These are phyloP conservation scores for Rynchops niger DNA, from an alignment of 2,113 vertebrate genomes.

Conservation along the genomic window DNA sequence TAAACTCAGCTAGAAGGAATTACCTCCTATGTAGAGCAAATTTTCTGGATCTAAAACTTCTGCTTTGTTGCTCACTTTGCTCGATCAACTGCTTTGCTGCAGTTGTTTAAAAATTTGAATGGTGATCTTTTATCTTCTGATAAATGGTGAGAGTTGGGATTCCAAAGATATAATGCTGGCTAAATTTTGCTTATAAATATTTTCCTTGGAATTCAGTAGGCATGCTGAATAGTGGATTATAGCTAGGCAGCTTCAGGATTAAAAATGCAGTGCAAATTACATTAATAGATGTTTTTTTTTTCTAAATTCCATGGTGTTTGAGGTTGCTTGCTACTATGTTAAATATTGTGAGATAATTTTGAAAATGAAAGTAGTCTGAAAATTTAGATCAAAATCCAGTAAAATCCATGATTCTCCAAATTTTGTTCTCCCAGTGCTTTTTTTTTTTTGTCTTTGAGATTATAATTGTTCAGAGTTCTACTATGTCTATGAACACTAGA, in stretches of 20 bases:
- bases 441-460: neutral
- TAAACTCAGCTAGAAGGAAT: neutral
- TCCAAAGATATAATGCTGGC: neutral
- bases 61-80: neutral
- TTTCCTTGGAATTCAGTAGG: neutral
- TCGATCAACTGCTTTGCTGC: neutral
- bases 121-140: neutral
- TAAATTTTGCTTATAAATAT: neutral
- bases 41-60: neutral
- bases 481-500: neutral
- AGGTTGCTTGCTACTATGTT: neutral
- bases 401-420: neutral
- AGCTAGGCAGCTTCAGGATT: neutral
- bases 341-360: neutral
- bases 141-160: neutral
- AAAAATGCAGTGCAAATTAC: neutral
- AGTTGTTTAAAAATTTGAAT: neutral
- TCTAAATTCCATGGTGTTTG: neutral
- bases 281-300: neutral
- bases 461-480: neutral
- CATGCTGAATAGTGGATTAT: neutral
- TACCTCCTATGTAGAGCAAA: neutral
- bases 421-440: neutral
- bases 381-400: neutral
- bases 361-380: neutral